phyloP scores from a whole-genome alignment of 2,888 invertebrate species.

The Atrina japonica region DNA sequence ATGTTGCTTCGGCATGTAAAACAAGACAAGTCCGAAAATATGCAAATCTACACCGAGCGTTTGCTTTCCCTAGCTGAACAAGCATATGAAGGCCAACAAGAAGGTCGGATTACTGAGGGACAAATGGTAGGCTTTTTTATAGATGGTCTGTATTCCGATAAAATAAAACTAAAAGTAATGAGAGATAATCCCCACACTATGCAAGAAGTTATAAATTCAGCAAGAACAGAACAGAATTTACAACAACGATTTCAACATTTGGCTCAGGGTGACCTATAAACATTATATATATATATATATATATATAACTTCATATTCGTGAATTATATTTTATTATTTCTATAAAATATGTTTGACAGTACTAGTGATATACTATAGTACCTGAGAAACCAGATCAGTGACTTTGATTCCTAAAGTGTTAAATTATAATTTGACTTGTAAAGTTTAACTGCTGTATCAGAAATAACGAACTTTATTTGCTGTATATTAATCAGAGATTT shows the following conservation, averaged over 20 bases:
- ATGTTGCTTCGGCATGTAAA: slow-evolving; percentile 23
- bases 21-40: slow-evolving; percentile 36
- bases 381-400: too few relatives aligned
- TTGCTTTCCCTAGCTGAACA: slow-evolving; percentile 35
- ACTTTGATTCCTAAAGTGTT: too few relatives aligned
- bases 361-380: too few relatives aligned
- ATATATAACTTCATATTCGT: too few relatives aligned
- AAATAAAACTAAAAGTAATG: slow-evolving; percentile 44
- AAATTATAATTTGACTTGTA: too few relatives aligned
- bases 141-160: slow-evolving; percentile 32
- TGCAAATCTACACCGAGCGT: slow-evolving; percentile 41
- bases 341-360: too few relatives aligned
- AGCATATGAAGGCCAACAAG: slow-evolving; percentile 10
- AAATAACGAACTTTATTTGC: too few relatives aligned
- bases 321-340: too few relatives aligned
- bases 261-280: too few relatives aligned
- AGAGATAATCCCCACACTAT: slow-evolving; percentile 32
- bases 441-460: too few relatives aligned
- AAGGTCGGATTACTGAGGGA: slow-evolving; percentile 2
- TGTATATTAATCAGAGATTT: too few relatives aligned
- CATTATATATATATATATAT: too few relatives aligned
- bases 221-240: slow-evolving; percentile 39
- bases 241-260: slow-evolving; percentile 32
- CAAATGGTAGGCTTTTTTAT: slow-evolving; percentile 41
- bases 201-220: slow-evolving; percentile 23